A percentile compares a stretch with the other conserved stretches of the same genome.
phyloP scores from a whole-genome alignment of 2,888 invertebrate species.

The Xestia sexstrigata region DNA sequence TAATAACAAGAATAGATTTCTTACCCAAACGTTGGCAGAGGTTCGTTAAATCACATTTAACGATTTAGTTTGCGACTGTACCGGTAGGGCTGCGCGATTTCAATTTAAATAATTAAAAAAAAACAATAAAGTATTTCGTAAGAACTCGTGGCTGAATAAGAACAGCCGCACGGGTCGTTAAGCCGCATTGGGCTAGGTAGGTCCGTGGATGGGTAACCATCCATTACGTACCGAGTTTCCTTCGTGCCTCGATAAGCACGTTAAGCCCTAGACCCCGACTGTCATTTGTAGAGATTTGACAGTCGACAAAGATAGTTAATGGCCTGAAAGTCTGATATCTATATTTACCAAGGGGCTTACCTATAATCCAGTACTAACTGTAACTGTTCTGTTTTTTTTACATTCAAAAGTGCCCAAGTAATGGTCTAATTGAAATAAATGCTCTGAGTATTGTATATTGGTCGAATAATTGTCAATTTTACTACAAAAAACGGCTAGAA shows the following conservation, averaged over 20 bases:
- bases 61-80: slow-evolving; percentile 55
- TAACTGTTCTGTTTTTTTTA: too few relatives aligned
- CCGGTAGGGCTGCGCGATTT: slow-evolving; percentile 18
- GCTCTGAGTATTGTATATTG: too few relatives aligned
- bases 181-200: not conserved
- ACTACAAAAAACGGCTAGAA: not conserved
- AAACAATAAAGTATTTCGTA: accelerated
- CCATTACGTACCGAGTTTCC: not conserved
- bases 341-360: too few relatives aligned
- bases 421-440: too few relatives aligned
- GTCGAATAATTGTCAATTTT: not conserved
- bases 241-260: not conserved
- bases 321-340: not conserved
- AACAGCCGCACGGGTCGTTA: not conserved
- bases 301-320: not conserved
- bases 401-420: too few relatives aligned
- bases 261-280: not conserved
- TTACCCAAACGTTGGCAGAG: slow-evolving; percentile 62
- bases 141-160: not conserved
- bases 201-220: not conserved
- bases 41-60: slow-evolving; percentile 59
- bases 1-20: slow-evolving; percentile 61
- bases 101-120: not conserved
- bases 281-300: not conserved
- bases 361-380: too few relatives aligned